Base-by-base conservation (phyloP, 37 sponge, comb jelly and placozoan species). In the Cladorhizidae sp. region DNA sequence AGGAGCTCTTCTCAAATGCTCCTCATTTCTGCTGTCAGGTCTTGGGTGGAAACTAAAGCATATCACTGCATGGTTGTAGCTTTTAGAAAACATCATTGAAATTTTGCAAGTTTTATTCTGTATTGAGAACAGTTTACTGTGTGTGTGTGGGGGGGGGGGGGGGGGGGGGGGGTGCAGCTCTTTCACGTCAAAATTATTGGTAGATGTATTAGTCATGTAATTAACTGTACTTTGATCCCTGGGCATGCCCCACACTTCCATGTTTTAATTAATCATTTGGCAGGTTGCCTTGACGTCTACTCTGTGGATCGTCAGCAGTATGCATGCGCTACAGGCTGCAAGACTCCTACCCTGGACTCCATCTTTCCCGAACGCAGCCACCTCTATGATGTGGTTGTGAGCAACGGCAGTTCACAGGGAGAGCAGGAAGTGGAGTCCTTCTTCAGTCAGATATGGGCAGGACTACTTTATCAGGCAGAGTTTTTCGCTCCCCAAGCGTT, bases 321-420 rank as follows among this genome's bases (percentile, higher is more conserved):
- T 75, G 75, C 83, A 20, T 83, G 83, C 41, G 57, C 35, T 26
- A 36, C 59, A 0, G 83, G 83, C 43, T 83, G 83, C 57, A 75
- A 63, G 21, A 67, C 51, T 21, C 42, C 73, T 21, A 63, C 83
- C 14, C 3, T 82, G 0, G 64, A 57, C 78, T 40, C 58, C 37
- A 5, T 35, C 62, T 7, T 77, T 5, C 29, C 78, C 26, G 7
- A 64, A 29, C 15, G 55, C 9, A 33, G 3, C 57, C 74, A 74
- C 50, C 50, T 74, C 35, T 74, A 74, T 36, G n/a, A 20, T 25
- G n/a, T 12, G 2, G 7, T n/a, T n/a, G n/a, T n/a, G n/a, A n/a
- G 2, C 3, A 43, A 61, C 22, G 5, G 25, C 8, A 61, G n/a
- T 17, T 8, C 11, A 26, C 17, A 32, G 32, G 18, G 31, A 17